Percentiles rank a stretch among this genome's conserved stretches.
These are phyloP conservation scores for Teleogryllus oceanicus DNA, from an alignment of 2,888 invertebrate genomes.

Conservation along the genomic window DNA sequence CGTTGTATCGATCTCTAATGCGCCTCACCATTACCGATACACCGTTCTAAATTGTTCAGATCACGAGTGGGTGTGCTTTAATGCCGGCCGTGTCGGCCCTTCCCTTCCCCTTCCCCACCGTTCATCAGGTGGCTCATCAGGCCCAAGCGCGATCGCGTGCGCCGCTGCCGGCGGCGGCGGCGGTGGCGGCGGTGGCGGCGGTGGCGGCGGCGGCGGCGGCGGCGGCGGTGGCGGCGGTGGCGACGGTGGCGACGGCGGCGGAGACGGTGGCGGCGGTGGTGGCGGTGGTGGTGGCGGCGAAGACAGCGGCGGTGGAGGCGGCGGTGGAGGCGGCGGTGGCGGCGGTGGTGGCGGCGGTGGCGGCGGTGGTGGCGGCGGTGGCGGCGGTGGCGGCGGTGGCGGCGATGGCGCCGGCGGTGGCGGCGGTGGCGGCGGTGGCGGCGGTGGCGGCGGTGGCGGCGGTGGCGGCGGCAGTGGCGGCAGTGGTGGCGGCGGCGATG, in stretches of 20 bases:
- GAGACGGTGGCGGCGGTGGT: not conserved
- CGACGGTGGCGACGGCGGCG: not conserved
- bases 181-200: not conserved
- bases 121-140: not conserved
- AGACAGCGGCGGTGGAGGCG: not conserved
- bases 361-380: too few relatives aligned
- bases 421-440: not conserved
- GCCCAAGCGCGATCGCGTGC: not conserved
- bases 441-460: too few relatives aligned
- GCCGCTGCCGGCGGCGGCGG: not conserved
- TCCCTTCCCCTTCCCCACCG: not conserved
- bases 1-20: not conserved
- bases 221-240: not conserved
- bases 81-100: not conserved
- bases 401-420: not conserved
- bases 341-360: too few relatives aligned
- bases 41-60: not conserved
- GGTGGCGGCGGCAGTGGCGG: too few relatives aligned
- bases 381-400: too few relatives aligned
- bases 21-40: not conserved
- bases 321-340: not conserved
- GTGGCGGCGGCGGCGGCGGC: not conserved
- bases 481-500: too few relatives aligned
- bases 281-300: not conserved
- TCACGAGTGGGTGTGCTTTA: slow-evolving; percentile 1